phyloP scores from a whole-genome alignment of 1,140 invertebrate species.

The Drosophila erecta region DNA sequence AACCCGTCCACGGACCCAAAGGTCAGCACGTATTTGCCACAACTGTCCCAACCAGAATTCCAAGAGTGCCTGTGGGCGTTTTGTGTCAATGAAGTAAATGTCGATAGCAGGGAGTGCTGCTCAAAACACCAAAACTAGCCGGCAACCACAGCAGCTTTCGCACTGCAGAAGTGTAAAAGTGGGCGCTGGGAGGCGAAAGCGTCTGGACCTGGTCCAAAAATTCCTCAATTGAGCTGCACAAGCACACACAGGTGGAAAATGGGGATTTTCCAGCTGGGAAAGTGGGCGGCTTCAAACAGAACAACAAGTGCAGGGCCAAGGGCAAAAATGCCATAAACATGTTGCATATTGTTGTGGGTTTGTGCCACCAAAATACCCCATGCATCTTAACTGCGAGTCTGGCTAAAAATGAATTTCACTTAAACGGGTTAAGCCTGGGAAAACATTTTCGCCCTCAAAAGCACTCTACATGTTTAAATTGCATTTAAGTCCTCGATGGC shows the following conservation, averaged over 20 bases:
- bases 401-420: constrained; percentile 26
- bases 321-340: constrained; percentile 39
- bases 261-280: too few species aligned
- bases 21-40: constrained; percentile 33
- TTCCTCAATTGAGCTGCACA: constrained; percentile 17
- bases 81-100: constrained; percentile 40
- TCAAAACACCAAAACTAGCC: constrained; percentile 17
- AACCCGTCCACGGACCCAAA: constrained; percentile 11
- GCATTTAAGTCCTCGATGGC: constrained; percentile 5
- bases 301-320: constrained; percentile 3
- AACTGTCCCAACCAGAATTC: constrained; percentile 32
- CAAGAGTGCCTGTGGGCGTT: constrained; percentile 9
- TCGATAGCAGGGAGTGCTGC: constrained; percentile 27
- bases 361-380: background rate
- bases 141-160: constrained; percentile 4
- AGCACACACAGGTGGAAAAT: background rate
- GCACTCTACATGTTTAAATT: constrained; percentile 23
- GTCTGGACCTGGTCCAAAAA: constrained; percentile 12
- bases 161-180: background rate
- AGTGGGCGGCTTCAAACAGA: background rate
- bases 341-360: constrained; percentile 36
- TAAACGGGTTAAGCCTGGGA: constrained; percentile 33
- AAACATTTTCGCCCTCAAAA: constrained; percentile 4
- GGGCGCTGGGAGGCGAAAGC: too few species aligned
- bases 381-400: background rate